phyloP scores from a whole-genome alignment of 2,888 invertebrate species.

The Leptopilina myrica region DNA sequence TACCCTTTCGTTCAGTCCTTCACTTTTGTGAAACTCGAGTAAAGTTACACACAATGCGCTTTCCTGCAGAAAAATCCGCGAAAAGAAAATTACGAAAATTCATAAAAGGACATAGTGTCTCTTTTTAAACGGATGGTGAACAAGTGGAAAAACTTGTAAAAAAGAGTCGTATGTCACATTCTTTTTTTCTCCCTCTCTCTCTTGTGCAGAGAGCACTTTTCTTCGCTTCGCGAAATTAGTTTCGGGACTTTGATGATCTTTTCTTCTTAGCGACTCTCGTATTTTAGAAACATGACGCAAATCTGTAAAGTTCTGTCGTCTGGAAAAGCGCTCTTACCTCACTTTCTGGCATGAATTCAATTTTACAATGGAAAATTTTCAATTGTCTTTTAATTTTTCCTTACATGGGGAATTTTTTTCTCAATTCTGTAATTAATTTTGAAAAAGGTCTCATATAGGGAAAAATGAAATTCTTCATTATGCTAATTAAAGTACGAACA shows the following conservation, averaged over 20 bases:
- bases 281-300: conserved; percentile 16
- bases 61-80: conserved; percentile 32
- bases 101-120: background rate
- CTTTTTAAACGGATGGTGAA: conserved; percentile 1
- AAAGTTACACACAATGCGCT: conserved; percentile 43
- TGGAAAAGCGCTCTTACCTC: background rate
- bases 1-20: conserved; percentile 51
- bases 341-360: background rate
- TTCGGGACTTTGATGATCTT: conserved; percentile 20
- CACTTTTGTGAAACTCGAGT: conserved; percentile 31
- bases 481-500: conserved; percentile 57
- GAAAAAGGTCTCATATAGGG: conserved; percentile 58
- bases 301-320: conserved; percentile 12
- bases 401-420: background rate
- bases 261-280: conserved; percentile 7
- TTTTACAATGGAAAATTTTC: background rate
- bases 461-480: conserved; percentile 61
- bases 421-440: background rate
- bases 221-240: conserved; percentile 8
- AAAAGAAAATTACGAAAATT: conserved; percentile 17
- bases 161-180: conserved; percentile 19
- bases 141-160: conserved; percentile 11
- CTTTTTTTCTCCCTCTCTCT: background rate
- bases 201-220: background rate
- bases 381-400: background rate